phyloP scores from a whole-genome alignment of 2,888 invertebrate species.

The Andrena trimmerana region DNA sequence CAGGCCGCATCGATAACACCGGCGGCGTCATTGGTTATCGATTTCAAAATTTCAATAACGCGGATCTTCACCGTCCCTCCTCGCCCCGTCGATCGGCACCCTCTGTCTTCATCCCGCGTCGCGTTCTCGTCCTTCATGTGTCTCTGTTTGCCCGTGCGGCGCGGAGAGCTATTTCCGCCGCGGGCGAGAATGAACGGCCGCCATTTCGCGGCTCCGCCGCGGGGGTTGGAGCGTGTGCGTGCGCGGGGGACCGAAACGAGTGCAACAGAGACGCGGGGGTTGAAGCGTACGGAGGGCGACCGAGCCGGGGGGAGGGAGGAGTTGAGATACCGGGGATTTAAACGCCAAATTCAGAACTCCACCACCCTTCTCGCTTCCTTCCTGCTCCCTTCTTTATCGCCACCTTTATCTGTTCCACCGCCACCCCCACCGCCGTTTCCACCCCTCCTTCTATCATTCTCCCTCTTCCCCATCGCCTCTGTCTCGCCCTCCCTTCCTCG shows the following conservation, averaged over 20 bases:
- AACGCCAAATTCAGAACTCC: constrained; percentile 76
- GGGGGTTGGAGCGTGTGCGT: constrained; percentile 49
- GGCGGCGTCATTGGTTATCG: constrained; percentile 60
- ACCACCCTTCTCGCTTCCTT: constrained; percentile 50
- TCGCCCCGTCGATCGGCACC: not conserved
- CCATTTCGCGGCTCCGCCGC: constrained; percentile 72
- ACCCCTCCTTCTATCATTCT: constrained; percentile 3
- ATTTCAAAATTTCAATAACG: constrained; percentile 70
- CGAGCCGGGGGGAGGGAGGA: constrained; percentile 16
- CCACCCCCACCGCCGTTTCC: constrained; percentile 38
- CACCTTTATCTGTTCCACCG: constrained; percentile 36
- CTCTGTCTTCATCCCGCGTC: constrained; percentile 1
- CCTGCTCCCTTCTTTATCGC: constrained; percentile 34
- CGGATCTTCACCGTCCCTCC: constrained; percentile 27
- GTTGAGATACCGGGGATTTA: constrained; percentile 68
- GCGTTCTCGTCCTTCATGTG: constrained; percentile 22
- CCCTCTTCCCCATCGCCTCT: constrained; percentile 32
- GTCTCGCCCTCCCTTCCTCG: constrained; percentile 50
- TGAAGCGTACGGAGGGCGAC: constrained; percentile 19
- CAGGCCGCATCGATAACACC: constrained; percentile 47
- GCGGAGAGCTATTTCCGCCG: constrained; percentile 52
- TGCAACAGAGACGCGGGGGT: constrained; percentile 26
- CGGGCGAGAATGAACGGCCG: constrained; percentile 72
- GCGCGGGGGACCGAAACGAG: constrained; percentile 17
- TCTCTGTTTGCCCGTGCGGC: constrained; percentile 37